A percentile compares a stretch with the other conserved stretches of the same genome.
Conservation (phyloP, 2,113 vertebrate genomes). For the Otus sunia region DNA sequence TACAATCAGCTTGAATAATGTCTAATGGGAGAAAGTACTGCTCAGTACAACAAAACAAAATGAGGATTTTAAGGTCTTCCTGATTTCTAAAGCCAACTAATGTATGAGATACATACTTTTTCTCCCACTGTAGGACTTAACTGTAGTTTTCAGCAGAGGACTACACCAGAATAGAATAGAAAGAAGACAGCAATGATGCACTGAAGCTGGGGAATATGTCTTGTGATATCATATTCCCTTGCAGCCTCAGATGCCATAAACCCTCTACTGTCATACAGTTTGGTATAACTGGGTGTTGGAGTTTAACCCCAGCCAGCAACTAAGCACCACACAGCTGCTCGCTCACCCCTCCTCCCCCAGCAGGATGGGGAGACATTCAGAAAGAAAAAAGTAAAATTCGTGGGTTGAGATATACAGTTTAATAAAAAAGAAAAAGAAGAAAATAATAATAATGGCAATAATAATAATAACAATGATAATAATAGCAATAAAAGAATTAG, state of each 20-base stretch:
- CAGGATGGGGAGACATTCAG: too few species aligned
- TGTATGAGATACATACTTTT: neutral
- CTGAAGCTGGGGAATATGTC: neutral
- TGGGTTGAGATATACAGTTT: too few species aligned
- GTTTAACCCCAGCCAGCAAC: too few species aligned
- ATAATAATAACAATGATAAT: too few species aligned
- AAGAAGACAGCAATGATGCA: neutral
- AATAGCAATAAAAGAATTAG: too few species aligned
- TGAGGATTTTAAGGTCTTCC: neutral
- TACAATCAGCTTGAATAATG: neutral
- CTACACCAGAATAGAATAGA: neutral
- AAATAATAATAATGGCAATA: too few species aligned
- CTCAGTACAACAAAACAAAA: neutral
- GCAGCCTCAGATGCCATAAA: neutral
- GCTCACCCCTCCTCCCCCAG: too few species aligned
- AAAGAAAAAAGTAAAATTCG: too few species aligned
- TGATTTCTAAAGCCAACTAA: neutral
- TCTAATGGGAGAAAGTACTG: neutral
- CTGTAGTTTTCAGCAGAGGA: neutral
- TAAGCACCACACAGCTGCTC: too few species aligned
- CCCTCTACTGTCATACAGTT: neutral
- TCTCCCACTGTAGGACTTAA: neutral
- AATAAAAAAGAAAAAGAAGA: too few species aligned
- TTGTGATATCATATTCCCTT: neutral
- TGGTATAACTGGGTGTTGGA: neutral